Conservation (phyloP, 2,113 vertebrate genomes). For the Cephalopterus ornatus region DNA sequence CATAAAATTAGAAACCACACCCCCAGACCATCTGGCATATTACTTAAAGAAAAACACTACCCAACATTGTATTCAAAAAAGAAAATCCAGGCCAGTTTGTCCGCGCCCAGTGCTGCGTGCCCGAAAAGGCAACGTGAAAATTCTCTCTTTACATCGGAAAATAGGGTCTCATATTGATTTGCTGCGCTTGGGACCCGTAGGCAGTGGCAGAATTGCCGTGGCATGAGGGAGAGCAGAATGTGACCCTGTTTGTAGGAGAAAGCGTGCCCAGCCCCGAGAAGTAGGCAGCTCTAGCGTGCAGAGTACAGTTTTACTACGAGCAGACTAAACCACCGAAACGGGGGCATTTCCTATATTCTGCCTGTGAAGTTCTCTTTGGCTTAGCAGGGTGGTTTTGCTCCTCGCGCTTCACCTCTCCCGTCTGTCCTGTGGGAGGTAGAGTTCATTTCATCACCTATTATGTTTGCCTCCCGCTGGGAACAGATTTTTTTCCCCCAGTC, state of each 20-base stretch:
- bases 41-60: slow-evolving; percentile 63
- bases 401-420: slow-evolving; percentile 40
- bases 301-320: slow-evolving; percentile 41
- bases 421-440: slow-evolving; percentile 56
- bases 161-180: background rate
- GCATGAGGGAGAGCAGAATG: background rate
- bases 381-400: background rate
- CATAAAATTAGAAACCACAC: slow-evolving; percentile 73
- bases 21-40: slow-evolving; percentile 67
- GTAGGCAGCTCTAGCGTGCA: slow-evolving; percentile 22
- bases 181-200: background rate
- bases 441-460: slow-evolving; percentile 56
- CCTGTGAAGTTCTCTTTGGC: background rate
- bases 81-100: slow-evolving; percentile 36
- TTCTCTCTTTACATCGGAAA: background rate
- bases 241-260: slow-evolving; percentile 1
- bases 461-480: slow-evolving; percentile 50
- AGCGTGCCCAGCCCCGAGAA: background rate
- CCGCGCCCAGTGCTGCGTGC: background rate
- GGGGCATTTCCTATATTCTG: slow-evolving; percentile 40
- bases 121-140: background rate
- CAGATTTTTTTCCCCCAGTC: slow-evolving; percentile 28
- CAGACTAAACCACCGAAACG: slow-evolving; percentile 3
- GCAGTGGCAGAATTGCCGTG: background rate
- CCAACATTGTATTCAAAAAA: slow-evolving; percentile 56